phyloP scores from a whole-genome alignment of 2,888 invertebrate species.

The Euclidia mi region DNA sequence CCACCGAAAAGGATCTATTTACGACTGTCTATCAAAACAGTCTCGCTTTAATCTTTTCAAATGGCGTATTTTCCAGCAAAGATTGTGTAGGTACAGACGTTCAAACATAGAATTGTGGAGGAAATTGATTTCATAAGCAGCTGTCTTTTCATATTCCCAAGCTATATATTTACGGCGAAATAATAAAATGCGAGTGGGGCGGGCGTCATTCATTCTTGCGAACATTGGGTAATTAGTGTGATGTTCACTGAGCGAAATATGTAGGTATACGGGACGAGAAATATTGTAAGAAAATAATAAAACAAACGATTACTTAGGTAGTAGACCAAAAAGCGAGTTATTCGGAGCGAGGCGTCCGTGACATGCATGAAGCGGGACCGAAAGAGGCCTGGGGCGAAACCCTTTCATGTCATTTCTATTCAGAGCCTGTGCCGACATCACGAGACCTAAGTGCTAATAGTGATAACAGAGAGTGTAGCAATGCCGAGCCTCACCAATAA shows the following conservation, averaged over 20 bases:
- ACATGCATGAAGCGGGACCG: constrained; percentile 68
- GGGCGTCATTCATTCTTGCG: constrained; percentile 29
- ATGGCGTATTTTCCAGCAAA: constrained; percentile 62
- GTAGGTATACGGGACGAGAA: constrained; percentile 45
- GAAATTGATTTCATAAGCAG: constrained; percentile 69
- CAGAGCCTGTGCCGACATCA: constrained; percentile 64
- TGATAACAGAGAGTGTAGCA: constrained; percentile 71
- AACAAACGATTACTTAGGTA: constrained; percentile 75
- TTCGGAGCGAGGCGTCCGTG: constrained; percentile 70
- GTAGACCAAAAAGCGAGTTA: constrained; percentile 69
- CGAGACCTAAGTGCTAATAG: constrained; percentile 79
- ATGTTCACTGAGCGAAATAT: constrained; percentile 25
- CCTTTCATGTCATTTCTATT: constrained; percentile 81
- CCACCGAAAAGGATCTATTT: constrained; percentile 69
- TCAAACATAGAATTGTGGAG: constrained; percentile 59
- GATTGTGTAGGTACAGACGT: constrained; percentile 53
- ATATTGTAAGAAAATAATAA: constrained; percentile 68
- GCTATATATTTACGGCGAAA: constrained; percentile 38
- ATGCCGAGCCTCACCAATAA: constrained; percentile 60
- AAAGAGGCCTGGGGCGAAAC: constrained; percentile 54
- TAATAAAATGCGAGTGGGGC: constrained; percentile 36
- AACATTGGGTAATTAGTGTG: constrained; percentile 34
- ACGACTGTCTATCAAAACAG: constrained; percentile 70
- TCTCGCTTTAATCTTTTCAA: constrained; percentile 69
- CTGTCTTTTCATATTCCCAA: constrained; percentile 54